phyloP scores from a whole-genome alignment of 2,113 vertebrate species.

The Ceratotherium simum region DNA sequence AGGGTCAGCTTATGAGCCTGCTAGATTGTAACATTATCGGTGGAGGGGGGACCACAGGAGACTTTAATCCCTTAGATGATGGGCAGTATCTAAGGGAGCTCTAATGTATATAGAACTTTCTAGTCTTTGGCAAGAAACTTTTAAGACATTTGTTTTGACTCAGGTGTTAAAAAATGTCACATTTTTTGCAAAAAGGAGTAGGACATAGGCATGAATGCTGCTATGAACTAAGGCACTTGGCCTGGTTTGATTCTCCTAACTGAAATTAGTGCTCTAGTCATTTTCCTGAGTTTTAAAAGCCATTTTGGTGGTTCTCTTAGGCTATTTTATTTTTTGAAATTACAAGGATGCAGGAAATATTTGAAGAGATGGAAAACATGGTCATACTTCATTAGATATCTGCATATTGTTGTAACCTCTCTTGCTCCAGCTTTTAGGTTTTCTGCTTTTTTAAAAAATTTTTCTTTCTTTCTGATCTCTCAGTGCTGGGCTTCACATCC shows the following conservation, averaged over 20 bases:
- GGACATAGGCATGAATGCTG: background rate
- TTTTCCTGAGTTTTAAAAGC: background rate
- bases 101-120: background rate
- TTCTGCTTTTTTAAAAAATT: background rate
- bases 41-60: background rate
- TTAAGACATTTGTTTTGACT: conserved; percentile 26
- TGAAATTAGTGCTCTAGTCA: background rate
- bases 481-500: background rate
- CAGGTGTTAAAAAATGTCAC: background rate
- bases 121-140: background rate
- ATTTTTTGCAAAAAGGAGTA: background rate
- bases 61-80: background rate
- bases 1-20: background rate
- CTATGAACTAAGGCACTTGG: background rate
- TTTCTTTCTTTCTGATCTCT: background rate
- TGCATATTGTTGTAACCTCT: background rate
- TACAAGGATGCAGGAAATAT: background rate
- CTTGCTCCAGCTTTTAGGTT: background rate
- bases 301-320: background rate
- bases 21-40: background rate
- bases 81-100: background rate
- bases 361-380: background rate
- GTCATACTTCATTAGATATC: background rate
- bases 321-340: conserved; percentile 35
- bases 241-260: background rate